Evolutionary conservation across 2,113 vertebrate genomes (phyloP).

Genomic region (Geothlypis trichas): DNA sequence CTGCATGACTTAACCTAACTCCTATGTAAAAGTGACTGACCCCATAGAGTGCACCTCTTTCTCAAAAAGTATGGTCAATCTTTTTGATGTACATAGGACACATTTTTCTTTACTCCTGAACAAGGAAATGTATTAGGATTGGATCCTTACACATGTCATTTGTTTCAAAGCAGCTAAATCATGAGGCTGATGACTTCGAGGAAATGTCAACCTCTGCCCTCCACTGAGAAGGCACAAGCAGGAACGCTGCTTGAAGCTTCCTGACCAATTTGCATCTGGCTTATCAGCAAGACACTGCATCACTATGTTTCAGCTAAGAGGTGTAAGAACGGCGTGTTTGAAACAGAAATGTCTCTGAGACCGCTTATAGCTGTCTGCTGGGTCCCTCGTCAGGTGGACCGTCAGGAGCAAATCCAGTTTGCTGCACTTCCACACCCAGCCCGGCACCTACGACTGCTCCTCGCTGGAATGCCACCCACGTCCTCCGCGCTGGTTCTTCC

Average conservation of each 20-base stretch:
- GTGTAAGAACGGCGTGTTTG: not conserved
- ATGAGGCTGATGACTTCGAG: rapidly evolving
- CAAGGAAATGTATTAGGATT: not conserved
- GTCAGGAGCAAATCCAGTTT: not conserved
- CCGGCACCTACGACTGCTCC: not conserved
- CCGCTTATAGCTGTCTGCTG: not conserved
- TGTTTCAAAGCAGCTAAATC: not conserved
- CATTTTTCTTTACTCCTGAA: not conserved
- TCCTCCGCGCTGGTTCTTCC: not conserved
- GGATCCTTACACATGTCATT: not conserved
- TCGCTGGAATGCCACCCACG: not conserved
- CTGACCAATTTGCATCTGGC: not conserved
- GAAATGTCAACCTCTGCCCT: not conserved
- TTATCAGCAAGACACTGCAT: not conserved
- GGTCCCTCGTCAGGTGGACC: not conserved
- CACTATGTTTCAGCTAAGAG: not conserved
- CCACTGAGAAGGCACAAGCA: not conserved
- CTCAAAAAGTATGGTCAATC: not conserved
- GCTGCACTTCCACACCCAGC: not conserved
- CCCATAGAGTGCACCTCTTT: not conserved
- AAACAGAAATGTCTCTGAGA: not conserved
- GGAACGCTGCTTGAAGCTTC: not conserved
- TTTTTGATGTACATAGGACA: not conserved
- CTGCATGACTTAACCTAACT: not conserved
- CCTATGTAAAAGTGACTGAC: not conserved